These are phyloP conservation scores for Sternarchorhynchus goeldii DNA, from an alignment of 2,797 vertebrate species.

Conservation along the genomic window DNA sequence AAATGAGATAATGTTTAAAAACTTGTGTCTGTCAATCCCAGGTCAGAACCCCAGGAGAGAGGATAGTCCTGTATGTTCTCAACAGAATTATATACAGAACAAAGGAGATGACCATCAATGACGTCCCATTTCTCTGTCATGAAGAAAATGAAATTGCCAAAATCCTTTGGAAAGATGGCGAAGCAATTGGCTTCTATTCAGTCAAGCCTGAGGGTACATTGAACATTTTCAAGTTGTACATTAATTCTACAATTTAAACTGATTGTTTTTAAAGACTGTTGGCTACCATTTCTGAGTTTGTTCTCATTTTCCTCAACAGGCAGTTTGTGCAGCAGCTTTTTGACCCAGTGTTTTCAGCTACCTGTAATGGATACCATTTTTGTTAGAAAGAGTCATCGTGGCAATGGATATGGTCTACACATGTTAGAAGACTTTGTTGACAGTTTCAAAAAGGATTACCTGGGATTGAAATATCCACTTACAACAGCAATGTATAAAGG, in stretches of 20 bases:
- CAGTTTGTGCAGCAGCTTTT: conserved; percentile 63
- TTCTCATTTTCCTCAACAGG: conserved; percentile 67
- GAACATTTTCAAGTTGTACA: not conserved
- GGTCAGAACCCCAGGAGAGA: conserved; percentile 84
- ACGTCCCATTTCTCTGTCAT: conserved; percentile 86
- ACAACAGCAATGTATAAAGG: conserved; percentile 79
- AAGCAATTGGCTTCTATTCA: conserved; percentile 92
- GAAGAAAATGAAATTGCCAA: conserved; percentile 81
- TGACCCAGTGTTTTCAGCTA: conserved; percentile 74
- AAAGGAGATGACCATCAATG: conserved; percentile 79
- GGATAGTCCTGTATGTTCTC: conserved; percentile 87
- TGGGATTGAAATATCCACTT: conserved; percentile 84
- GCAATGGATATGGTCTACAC: conserved; percentile 75
- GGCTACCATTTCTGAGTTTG: not conserved
- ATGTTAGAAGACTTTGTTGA: conserved; percentile 88
- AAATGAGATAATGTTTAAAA: not conserved
- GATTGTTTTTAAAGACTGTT: not conserved
- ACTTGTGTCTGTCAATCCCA: conserved; percentile 55
- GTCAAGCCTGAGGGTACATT: conserved; percentile 83
- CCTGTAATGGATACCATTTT: conserved; percentile 89
- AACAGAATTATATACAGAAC: conserved; percentile 89
- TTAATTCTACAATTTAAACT: not conserved
- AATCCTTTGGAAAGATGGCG: conserved; percentile 86
- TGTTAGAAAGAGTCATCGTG: conserved; percentile 79
- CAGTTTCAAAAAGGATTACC: conserved; percentile 74